Evolutionary conservation across 2,797 vertebrate genomes (phyloP), one percentile per base, ranked within the genome.

Genomic region (Xiphorhynchus erythropygius): DNA sequence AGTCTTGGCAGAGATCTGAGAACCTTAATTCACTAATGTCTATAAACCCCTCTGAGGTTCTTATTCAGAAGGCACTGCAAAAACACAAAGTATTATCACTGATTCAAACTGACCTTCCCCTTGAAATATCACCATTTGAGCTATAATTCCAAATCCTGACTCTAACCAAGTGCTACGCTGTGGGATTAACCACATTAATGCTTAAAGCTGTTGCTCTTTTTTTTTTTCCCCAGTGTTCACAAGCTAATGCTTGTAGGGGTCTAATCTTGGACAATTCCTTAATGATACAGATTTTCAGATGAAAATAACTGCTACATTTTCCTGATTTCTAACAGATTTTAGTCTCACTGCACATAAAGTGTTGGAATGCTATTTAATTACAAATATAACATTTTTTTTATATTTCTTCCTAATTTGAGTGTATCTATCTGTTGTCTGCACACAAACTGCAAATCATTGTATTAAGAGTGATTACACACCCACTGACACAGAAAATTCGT

Each of bases 181-280:
- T 93, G 86, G 95, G 96, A 97, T 97, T 97, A 97, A 97, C 96
- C 95, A 97, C 96, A 97, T 94, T 97, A 97, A 97, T 97, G 95
- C 96, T 92, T 96, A 97, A 97, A 97, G 96, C 97, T 96, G 96
- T 96, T 97, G 96, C 94, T 96, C 94, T 96, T 97, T 97, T 95
- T 86, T 56, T 77, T 80, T 63, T 32, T 1, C 18, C 89, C 92
- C 82, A 83, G 68, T 85, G 90, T 94, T 95, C 94, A 92, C 94
- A 94, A 96, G 90, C 96, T 96, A 94, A 96, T 93, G 95, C 96
- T 96, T 97, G 92, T 75, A 90, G 87, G 77, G 32, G 89, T 95
- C 91, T 97, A 97, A 97, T 97, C 96, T 97, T 97, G 80, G 82
- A 96, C 90, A 94, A 96, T 97, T 97, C 96, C 96, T 97, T 97